Percentiles rank a stretch among this genome's conserved stretches.
These are phyloP conservation scores for Lycia hirtaria DNA, from an alignment of 2,888 invertebrate species.

Conservation along the genomic window DNA sequence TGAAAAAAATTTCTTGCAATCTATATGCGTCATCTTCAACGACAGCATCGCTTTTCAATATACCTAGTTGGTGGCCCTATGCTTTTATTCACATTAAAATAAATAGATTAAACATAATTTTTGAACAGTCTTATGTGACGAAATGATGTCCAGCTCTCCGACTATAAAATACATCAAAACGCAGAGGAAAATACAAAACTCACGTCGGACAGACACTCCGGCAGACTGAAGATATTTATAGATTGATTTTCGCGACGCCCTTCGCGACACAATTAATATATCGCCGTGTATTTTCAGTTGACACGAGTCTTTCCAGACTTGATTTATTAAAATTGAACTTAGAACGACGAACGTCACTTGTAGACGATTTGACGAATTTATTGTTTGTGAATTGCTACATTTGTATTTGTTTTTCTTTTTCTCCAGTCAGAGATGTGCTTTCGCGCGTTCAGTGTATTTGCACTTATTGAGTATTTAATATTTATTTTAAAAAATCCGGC, in stretches of 20 bases:
- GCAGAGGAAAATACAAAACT: constrained; percentile 59
- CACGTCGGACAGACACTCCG: constrained; percentile 70
- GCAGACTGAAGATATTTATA: constrained; percentile 51
- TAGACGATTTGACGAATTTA: constrained; percentile 18
- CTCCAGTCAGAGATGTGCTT: too few species aligned
- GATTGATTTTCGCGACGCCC: constrained; percentile 51
- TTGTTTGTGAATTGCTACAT: neutral
- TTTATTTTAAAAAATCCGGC: too few species aligned
- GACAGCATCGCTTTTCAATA: too few species aligned
- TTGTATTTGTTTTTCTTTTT: too few species aligned
- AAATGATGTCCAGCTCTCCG: neutral
- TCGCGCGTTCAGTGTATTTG: neutral
- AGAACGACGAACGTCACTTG: constrained; percentile 6
- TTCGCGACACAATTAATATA: constrained; percentile 40
- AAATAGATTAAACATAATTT: too few species aligned
- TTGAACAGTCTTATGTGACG: too few species aligned
- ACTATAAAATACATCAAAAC: constrained; percentile 37
- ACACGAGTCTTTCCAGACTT: constrained; percentile 21
- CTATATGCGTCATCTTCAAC: too few species aligned
- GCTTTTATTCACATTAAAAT: neutral
- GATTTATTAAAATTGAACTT: constrained; percentile 30
- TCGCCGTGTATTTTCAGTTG: constrained; percentile 22
- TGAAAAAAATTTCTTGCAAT: too few species aligned
- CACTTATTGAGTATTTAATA: too few species aligned
- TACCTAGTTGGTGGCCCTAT: too few species aligned